Evolutionary conservation across 64 coral and sea anemone species (phyloP), one percentile per base, ranked within the genome.

Genomic region (Astreopora myriophthalma): DNA sequence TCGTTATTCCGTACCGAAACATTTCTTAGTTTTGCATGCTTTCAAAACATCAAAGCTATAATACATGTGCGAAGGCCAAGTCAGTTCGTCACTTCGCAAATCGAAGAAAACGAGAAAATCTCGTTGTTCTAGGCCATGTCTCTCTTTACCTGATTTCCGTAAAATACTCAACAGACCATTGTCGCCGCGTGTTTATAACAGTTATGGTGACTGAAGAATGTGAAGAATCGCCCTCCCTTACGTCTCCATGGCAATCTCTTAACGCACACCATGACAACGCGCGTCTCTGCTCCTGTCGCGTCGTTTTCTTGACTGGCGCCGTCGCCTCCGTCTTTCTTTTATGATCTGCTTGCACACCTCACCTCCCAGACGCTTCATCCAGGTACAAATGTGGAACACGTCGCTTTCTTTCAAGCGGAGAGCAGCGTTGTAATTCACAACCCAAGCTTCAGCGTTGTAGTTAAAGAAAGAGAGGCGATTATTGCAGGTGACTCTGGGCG

Each of bases 351-450:
- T 64, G 32, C 79, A 83, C 52, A 32, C 23, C 32, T 63, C 79
- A 10, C 79, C 79, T 23, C 79, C 79, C 6, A 39, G 31, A 5
- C 49, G 33, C 52, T 61, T 60, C 79, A 83, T 64, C 79, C 79
- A 83, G 1, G 79, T 65, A 22, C 79, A 83, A 64, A 83, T 64
- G 29, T 83, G 79, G 22, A 25, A 83, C 6, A 83, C 57, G 57
- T 83, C 79, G 8, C 34, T 62, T 7, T 83, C 55, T 14, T 65
- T 83, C 8, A 83, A 83, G n/a, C 79, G 79, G 8, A 83, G 22
- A 38, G 31, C 79, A 24, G 57, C 31, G 32, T 83, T 83, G 22
- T 83, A 83, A 65, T 83, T 83, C 2, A 64, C 31, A 0, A 8
- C 17, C 31, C 33, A 73, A 34, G 34, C 14, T 5, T 14, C 6